Evolutionary conservation across 92 coral and sea anemone species (phyloP), one percentile per base, ranked within the genome.

Genomic region (Diadumene lineata): DNA sequence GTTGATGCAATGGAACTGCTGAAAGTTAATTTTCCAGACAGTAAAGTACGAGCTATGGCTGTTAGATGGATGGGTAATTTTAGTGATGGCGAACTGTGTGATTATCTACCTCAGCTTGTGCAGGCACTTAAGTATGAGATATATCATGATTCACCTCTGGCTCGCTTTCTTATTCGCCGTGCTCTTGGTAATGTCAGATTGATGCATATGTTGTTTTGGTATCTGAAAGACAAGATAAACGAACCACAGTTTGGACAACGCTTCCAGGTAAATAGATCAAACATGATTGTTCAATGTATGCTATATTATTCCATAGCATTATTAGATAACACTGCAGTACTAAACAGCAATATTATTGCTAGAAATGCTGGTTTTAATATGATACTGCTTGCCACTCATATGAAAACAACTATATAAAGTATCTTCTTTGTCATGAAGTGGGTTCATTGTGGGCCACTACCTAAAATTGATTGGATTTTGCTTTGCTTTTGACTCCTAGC

Each of bases 201-300:
- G 48, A 61, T 96, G 77, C 99, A 96, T 69, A 77, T 86, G 71
- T 66, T 96, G 46, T 96, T 96, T 77, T 96, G 99, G 99, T 82
- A 88, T 63, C 80, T 96, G 60, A 96, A 96, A 71, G 99, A 96
- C 79, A 92, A 85, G 69, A 96, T 96, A 79, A 88, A 86, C 34
- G 99, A 96, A 33, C 91, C 99, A 2, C 96, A 96, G 87, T 96
- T 96, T 85, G 99, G 99, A 53, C 99, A 92, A 73, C 90, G 99
- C 51, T 96, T 92, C 44, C 97, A 91, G 77, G 82, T 78, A 78
- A 30, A 50, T 15, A 6, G 13, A 38, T 13, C 13, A 4, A 38
- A 38, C 48, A 4, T 38, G 10, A 9, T n/a, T n/a, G n/a, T n/a
- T n/a, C n/a, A n/a, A n/a, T n/a, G n/a, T n/a, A n/a, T n/a, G n/a